phyloP scores from a whole-genome alignment of 1,140 invertebrate species.

The Macrostomum lignano region DNA sequence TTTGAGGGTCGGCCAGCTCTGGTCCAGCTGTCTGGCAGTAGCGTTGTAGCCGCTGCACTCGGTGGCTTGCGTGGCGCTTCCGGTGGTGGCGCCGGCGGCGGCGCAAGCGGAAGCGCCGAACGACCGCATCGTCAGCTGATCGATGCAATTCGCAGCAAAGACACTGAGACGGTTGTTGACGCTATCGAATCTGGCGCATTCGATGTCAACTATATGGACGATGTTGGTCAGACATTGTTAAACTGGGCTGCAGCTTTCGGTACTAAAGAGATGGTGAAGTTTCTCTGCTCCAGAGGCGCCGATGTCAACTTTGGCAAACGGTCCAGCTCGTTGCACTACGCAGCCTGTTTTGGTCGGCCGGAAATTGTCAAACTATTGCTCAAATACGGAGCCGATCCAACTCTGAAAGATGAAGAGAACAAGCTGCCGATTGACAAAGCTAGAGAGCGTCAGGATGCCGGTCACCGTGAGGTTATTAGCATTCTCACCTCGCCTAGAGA shows the following conservation, averaged over 20 bases:
- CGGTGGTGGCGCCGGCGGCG: too few species aligned
- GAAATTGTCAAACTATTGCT: constrained; percentile 48
- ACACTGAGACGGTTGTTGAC: constrained; percentile 46
- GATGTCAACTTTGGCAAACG: constrained; percentile 55
- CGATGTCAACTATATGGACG: constrained; percentile 96
- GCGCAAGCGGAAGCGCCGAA: too few species aligned
- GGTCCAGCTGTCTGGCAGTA: too few species aligned
- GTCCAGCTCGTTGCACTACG: constrained; percentile 86
- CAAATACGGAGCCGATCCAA: constrained; percentile 84
- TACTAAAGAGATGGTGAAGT: constrained; percentile 92
- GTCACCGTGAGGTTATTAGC: constrained; percentile 35
- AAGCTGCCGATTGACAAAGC: constrained; percentile 94
- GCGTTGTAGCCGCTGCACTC: too few species aligned
- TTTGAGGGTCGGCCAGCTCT: too few species aligned
- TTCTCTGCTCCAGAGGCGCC: constrained; percentile 65
- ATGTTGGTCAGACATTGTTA: constrained; percentile 83
- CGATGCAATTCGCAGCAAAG: constrained; percentile 85
- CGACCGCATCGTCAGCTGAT: too few species aligned
- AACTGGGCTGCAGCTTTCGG: constrained; percentile 98
- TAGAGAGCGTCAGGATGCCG: constrained; percentile 76
- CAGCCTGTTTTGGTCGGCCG: constrained; percentile 85
- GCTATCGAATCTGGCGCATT: constrained; percentile 69
- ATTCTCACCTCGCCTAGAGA: too few species aligned
- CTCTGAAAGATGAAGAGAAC: constrained; percentile 62
- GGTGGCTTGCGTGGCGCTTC: too few species aligned